Evolutionary conservation across 2,797 vertebrate genomes (phyloP), one percentile per base, ranked within the genome.

Genomic region (Silurus lanzhouensis): DNA sequence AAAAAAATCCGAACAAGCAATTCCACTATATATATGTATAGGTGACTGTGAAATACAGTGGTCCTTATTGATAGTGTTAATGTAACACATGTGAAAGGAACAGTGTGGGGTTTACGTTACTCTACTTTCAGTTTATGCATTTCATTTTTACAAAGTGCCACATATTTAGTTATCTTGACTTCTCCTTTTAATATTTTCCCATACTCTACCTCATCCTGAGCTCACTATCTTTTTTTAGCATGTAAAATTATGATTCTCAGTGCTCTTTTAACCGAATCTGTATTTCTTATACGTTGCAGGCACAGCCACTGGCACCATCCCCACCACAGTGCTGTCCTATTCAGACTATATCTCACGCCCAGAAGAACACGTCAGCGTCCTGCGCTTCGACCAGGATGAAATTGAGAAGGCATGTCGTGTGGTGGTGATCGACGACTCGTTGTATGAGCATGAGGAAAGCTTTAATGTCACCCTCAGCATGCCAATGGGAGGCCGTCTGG

Each of bases 271-370:
- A 79, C 22, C 87, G 22, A 72, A 82, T 83, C 27, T 88, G 13
- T 63, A 66, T 31, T 70, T 72, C 75, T 90, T 90, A 88, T 89
- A 19, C 84, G 1, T 74, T 81, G 79, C 87, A 96, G 96, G 94
- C 83, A 94, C 96, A 0, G 98, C 98, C 58, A 95, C 95, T 8
- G 97, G 98, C 89, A 99, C 98, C 0, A 88, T 96, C 87, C 97
- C 97, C 72, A 96, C 95, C 48, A 96, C 93, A 0, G 98, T 99
- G 17, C 94, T 99, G 79, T 99, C 98, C 77, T 99, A 97, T 91
- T 99, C 98, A 0, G 98, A 99, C 93, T 99, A 98, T 93, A 99
- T 99, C 92, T 97, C 97, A 67, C 93, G 97, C 85, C 94, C 96
- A 0, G 98, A 99, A 91, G 97, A 98, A 87, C 97, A 98, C 92